Evolutionary conservation across 2,113 vertebrate species (phyloP).

Genomic region (Perca schrenkii): DNA sequence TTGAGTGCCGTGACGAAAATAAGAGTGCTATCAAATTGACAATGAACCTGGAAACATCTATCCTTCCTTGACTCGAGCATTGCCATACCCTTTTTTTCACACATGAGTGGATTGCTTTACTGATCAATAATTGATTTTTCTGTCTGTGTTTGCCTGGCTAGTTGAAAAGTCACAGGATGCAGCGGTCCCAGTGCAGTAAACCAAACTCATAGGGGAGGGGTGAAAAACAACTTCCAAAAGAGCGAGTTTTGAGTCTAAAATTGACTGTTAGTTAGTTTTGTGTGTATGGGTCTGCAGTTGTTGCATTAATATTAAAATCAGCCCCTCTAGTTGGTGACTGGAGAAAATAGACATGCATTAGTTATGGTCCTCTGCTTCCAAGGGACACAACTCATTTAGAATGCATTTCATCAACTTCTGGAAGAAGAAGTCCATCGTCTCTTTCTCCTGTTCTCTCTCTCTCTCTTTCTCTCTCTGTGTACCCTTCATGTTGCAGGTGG

Average conservation of each 20-base stretch:
- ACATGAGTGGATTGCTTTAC: constrained; percentile 64
- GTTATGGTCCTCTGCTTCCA: constrained; percentile 76
- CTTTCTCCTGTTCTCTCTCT: constrained; percentile 11
- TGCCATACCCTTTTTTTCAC: constrained; percentile 58
- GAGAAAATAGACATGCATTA: constrained; percentile 81
- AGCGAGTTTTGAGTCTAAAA: constrained; percentile 68
- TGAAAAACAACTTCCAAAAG: constrained; percentile 67
- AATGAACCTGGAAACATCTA: constrained; percentile 46
- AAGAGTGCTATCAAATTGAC: constrained; percentile 32
- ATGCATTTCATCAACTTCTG: constrained; percentile 71
- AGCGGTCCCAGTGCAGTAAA: constrained; percentile 57
- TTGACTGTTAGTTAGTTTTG: constrained; percentile 73
- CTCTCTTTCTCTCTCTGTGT: constrained; percentile 22
- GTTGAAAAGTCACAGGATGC: constrained; percentile 65
- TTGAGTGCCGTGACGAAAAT: constrained; percentile 28
- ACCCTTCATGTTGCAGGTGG: constrained; percentile 88
- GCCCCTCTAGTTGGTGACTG: constrained; percentile 65
- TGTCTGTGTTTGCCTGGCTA: constrained; percentile 61
- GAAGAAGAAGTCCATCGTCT: constrained; percentile 48
- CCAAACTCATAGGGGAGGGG: constrained; percentile 58
- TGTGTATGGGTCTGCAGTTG: constrained; percentile 69
- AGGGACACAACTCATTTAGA: constrained; percentile 72
- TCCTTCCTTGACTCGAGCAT: constrained; percentile 30
- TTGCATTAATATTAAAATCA: constrained; percentile 82
- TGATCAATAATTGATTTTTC: constrained; percentile 80